phyloP scores from a whole-genome alignment of 2,797 vertebrate species.

The Adrianichthys oophorus region DNA sequence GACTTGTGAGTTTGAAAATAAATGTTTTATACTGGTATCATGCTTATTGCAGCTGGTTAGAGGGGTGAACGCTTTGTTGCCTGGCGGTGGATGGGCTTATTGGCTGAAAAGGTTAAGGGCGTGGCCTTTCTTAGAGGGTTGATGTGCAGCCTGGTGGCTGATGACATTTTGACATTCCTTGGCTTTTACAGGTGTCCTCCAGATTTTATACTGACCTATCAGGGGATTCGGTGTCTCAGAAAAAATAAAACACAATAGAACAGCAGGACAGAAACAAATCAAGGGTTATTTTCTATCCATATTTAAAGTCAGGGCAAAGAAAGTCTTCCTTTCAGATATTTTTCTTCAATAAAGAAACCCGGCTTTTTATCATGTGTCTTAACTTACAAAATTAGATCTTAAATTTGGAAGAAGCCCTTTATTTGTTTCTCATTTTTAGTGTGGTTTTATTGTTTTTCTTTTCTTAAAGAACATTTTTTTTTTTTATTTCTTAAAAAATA shows the following conservation, averaged over 20 bases:
- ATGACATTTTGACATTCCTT: slow-evolving; percentile 44
- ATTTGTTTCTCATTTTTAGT: background rate
- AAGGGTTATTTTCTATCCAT: background rate
- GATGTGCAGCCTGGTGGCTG: slow-evolving; percentile 54
- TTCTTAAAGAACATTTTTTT: background rate
- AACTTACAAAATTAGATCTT: background rate
- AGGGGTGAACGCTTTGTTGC: slow-evolving; percentile 75
- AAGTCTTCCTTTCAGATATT: background rate
- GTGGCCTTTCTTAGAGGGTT: slow-evolving; percentile 67
- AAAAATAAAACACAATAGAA: background rate
- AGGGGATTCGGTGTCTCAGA: background rate
- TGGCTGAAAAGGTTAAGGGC: slow-evolving; percentile 72
- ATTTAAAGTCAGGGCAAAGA: background rate
- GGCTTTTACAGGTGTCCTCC: slow-evolving; percentile 35
- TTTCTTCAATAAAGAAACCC: background rate
- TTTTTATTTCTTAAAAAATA: background rate
- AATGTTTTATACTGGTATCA: slow-evolving; percentile 40
- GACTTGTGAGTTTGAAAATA: slow-evolving; percentile 89
- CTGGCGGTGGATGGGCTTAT: slow-evolving; percentile 75
- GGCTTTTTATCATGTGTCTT: no score
- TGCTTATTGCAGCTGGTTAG: slow-evolving; percentile 68
- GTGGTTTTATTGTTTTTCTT: background rate
- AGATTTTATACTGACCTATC: slow-evolving; percentile 27
- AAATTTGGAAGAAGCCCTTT: background rate
- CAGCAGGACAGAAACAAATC: background rate